Percentiles rank a stretch among this genome's conserved stretches.
Conservation (phyloP, 2,113 vertebrate species). For the Arenaria interpres region DNA sequence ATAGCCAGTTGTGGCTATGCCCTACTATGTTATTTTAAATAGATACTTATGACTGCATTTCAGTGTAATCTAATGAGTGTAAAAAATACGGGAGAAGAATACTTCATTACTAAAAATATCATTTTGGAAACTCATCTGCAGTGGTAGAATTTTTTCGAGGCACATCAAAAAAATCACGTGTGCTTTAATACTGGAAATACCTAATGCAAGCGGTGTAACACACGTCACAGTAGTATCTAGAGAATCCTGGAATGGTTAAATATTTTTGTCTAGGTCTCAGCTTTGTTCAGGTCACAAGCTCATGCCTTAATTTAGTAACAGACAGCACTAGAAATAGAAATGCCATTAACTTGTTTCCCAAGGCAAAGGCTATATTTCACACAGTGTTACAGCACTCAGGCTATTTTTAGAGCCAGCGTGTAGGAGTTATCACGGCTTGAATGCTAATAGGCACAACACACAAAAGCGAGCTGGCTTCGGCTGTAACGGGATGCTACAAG, state of each 20-base stretch:
- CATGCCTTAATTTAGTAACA: slow-evolving; percentile 72
- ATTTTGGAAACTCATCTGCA: slow-evolving; percentile 6
- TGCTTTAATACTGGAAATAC: background rate
- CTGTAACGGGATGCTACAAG: background rate
- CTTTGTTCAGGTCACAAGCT: slow-evolving; percentile 26
- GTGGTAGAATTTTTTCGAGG: background rate
- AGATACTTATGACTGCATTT: background rate
- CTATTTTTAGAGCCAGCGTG: slow-evolving; percentile 72
- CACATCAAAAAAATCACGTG: background rate
- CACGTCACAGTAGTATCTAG: background rate
- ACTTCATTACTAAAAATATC: background rate
- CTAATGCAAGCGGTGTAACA: background rate
- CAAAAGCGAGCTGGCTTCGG: background rate
- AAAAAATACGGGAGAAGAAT: background rate
- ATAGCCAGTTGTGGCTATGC: background rate
- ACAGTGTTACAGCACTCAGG: background rate
- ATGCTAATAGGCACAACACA: slow-evolving; percentile 52
- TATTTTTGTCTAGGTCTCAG: background rate
- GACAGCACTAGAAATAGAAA: slow-evolving; percentile 70
- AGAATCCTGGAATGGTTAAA: background rate
- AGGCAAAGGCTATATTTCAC: slow-evolving; percentile 55
- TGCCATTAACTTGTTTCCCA: slow-evolving; percentile 39
- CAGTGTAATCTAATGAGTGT: background rate
- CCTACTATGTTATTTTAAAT: background rate
- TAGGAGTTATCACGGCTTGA: slow-evolving; percentile 44